These are phyloP conservation scores for Chionodraco myersi DNA, from an alignment of 2,113 vertebrate genomes.

Conservation along the genomic window DNA sequence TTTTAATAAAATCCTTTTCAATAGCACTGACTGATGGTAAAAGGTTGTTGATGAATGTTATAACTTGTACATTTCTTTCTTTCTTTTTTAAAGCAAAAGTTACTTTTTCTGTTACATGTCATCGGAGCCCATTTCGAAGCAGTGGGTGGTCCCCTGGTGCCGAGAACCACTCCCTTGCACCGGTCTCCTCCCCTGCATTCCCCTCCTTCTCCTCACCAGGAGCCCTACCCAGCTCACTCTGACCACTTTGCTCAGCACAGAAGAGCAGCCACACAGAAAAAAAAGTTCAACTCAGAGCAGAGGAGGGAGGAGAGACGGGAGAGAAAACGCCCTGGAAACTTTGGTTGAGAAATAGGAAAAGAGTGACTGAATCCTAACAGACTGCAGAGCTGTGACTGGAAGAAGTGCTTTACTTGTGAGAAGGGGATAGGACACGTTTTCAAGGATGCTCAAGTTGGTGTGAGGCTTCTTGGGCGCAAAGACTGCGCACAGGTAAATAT, in stretches of 20 bases:
- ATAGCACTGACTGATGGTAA: not conserved
- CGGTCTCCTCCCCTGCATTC: slow-evolving; percentile 65
- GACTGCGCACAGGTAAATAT: slow-evolving; percentile 79
- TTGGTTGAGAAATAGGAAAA: slow-evolving; percentile 69
- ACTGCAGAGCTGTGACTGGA: slow-evolving; percentile 63
- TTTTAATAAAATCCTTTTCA: not conserved
- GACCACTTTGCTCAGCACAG: slow-evolving; percentile 83
- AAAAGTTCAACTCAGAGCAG: slow-evolving; percentile 63
- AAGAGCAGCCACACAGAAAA: slow-evolving; percentile 74
- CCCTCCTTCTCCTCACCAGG: slow-evolving; percentile 79
- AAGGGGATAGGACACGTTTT: slow-evolving; percentile 69
- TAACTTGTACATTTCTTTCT: not conserved
- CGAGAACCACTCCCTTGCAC: slow-evolving; percentile 80
- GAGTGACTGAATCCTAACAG: slow-evolving; percentile 66
- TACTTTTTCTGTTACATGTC: slow-evolving; percentile 45
- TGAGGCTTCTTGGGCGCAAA: slow-evolving; percentile 76
- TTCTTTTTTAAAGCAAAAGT: slow-evolving; percentile 6
- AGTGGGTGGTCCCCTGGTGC: slow-evolving; percentile 75
- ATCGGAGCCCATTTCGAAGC: slow-evolving; percentile 36
- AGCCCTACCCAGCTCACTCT: slow-evolving; percentile 74
- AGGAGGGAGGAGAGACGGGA: slow-evolving; percentile 58
- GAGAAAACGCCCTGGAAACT: slow-evolving; percentile 79
- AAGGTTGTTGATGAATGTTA: not conserved
- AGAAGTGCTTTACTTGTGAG: slow-evolving; percentile 72
- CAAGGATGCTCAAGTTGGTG: slow-evolving; percentile 82